phyloP scores from a whole-genome alignment of 2,797 vertebrate species.

The Moxostoma hubbsi region DNA sequence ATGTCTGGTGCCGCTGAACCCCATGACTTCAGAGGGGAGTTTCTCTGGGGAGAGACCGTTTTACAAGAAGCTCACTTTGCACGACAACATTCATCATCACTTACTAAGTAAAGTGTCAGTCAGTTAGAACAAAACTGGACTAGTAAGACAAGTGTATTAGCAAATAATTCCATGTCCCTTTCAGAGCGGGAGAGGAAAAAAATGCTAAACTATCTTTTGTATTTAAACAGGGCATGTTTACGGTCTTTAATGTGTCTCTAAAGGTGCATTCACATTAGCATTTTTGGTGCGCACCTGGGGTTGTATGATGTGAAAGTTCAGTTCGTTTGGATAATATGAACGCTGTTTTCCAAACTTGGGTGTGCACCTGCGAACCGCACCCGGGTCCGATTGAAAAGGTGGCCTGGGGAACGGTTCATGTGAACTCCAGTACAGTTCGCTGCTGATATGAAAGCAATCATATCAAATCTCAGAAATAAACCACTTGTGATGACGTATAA shows the following conservation, averaged over 20 bases:
- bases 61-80: conserved; percentile 64
- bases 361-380: too few relatives aligned
- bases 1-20: conserved; percentile 71
- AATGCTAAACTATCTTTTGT: neutral
- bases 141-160: neutral
- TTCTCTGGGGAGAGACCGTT: conserved; percentile 63
- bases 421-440: too few relatives aligned
- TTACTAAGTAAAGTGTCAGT: conserved; percentile 22
- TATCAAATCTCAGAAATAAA: too few relatives aligned
- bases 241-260: neutral
- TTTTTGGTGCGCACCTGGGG: too few relatives aligned
- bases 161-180: conserved; percentile 3
- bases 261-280: too few relatives aligned
- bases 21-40: conserved; percentile 71
- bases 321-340: too few relatives aligned
- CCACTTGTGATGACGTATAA: too few relatives aligned
- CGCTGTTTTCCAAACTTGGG: too few relatives aligned
- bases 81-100: conserved; percentile 37
- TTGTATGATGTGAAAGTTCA: too few relatives aligned
- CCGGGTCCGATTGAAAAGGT: too few relatives aligned
- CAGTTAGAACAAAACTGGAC: conserved; percentile 14
- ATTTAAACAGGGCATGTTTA: neutral
- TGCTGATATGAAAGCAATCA: too few relatives aligned
- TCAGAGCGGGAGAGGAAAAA: neutral
- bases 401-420: too few relatives aligned